phyloP scores from a whole-genome alignment of 2,797 vertebrate genomes.

The Ctenosaura bakeri region DNA sequence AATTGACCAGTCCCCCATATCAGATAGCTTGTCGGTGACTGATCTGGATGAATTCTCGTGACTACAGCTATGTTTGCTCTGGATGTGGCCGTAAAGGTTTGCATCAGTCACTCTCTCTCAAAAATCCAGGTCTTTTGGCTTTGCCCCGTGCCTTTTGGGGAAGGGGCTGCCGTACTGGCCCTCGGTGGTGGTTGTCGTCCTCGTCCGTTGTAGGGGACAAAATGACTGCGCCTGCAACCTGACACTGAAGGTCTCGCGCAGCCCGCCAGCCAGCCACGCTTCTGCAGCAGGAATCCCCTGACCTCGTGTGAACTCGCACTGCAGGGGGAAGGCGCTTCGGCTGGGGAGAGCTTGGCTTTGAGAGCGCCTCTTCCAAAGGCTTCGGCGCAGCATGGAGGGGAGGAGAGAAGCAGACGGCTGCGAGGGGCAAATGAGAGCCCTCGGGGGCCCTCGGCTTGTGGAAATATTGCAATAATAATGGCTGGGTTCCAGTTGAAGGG shows the following conservation, averaged over 20 bases:
- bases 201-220: background rate
- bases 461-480: background rate
- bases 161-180: too few species aligned
- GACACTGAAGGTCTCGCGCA: background rate
- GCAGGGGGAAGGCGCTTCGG: background rate
- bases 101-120: background rate
- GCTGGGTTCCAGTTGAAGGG: too few species aligned
- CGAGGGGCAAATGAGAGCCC: background rate
- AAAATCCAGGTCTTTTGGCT: background rate
- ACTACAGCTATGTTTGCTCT: background rate
- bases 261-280: background rate
- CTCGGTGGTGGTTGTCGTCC: background rate
- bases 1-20: too few species aligned
- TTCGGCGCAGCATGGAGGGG: background rate
- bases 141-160: too few species aligned
- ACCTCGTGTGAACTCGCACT: background rate
- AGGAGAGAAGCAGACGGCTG: accelerated
- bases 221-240: background rate
- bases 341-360: background rate
- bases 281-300: background rate
- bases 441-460: background rate
- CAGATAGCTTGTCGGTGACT: too few species aligned
- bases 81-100: background rate
- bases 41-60: background rate
- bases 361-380: too few species aligned